These are phyloP conservation scores for Odontamblyopus rebecca DNA, from an alignment of 2,797 vertebrate genomes.

Conservation along the genomic window DNA sequence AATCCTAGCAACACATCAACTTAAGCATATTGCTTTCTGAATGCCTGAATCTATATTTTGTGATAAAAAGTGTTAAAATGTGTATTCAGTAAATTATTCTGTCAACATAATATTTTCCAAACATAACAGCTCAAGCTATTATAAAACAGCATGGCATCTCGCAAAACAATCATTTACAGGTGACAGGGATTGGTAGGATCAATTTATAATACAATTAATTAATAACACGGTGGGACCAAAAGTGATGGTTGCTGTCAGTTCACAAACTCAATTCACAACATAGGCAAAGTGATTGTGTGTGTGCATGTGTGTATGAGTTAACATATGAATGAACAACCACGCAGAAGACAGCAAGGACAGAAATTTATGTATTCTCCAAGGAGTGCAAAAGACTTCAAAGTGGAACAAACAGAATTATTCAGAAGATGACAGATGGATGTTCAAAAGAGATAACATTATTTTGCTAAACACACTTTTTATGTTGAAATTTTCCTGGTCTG, in stretches of 20 bases:
- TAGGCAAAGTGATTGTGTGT: slow-evolving; percentile 19
- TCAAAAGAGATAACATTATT: slow-evolving; percentile 35
- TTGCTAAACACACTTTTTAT: slow-evolving; percentile 25
- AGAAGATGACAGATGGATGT: slow-evolving; percentile 41
- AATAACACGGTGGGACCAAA: slow-evolving; percentile 1
- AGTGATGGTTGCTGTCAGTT: slow-evolving; percentile 4
- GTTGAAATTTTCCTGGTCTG: slow-evolving; percentile 15
- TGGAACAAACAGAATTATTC: slow-evolving; percentile 66
- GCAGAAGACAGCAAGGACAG: slow-evolving; percentile 38
- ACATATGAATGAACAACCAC: slow-evolving; percentile 18
- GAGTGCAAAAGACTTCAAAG: slow-evolving; percentile 49
- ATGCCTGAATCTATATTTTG: not conserved
- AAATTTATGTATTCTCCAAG: slow-evolving; percentile 38
- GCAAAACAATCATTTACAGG: slow-evolving; percentile 5
- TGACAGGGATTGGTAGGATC: not conserved
- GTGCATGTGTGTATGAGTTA: slow-evolving; percentile 31
- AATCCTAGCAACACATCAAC: slow-evolving; percentile 6
- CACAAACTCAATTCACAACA: slow-evolving; percentile 7
- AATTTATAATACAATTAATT: slow-evolving; percentile 8
- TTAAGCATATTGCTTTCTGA: not conserved
- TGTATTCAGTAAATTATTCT: not conserved
- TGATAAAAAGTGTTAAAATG: not conserved
- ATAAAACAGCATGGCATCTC: slow-evolving; percentile 23
- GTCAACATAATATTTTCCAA: slow-evolving; percentile 29
- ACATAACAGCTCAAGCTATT: slow-evolving; percentile 34